Evolutionary conservation across 1,140 invertebrate species (phyloP).

Genomic region (Leguminivora glycinivorella): DNA sequence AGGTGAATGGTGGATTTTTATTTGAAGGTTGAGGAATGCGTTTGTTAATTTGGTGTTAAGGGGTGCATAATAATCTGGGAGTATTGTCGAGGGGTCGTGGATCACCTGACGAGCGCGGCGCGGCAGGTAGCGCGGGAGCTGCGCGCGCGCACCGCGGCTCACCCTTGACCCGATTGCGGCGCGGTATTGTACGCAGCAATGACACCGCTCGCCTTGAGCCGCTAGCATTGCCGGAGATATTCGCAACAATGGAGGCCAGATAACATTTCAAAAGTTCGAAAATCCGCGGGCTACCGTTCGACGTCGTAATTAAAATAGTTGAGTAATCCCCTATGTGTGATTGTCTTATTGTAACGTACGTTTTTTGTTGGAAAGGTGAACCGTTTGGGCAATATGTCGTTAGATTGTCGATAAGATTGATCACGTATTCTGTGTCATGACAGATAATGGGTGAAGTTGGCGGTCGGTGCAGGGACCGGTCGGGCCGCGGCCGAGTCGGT

Average conservation of each 20-base stretch:
- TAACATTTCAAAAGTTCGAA: conserved; percentile 77
- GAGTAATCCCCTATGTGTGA: conserved; percentile 51
- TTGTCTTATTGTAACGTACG: conserved; percentile 45
- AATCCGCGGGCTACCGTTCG: conserved; percentile 71
- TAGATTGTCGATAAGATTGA: conserved; percentile 10
- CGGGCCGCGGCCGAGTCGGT: conserved; percentile 5
- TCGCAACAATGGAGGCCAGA: conserved; percentile 79
- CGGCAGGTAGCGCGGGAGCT: conserved; percentile 59
- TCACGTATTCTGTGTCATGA: not conserved
- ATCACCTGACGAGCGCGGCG: conserved; percentile 64
- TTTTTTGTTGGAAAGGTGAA: conserved; percentile 36
- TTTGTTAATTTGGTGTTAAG: conserved; percentile 42
- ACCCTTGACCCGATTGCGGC: conserved; percentile 73
- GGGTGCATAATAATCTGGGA: conserved; percentile 60
- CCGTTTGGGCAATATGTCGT: conserved; percentile 18
- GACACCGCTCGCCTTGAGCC: conserved; percentile 77
- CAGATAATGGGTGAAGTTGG: not conserved
- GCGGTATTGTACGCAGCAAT: conserved; percentile 74
- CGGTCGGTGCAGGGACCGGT: conserved; percentile 17
- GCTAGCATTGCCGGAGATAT: conserved; percentile 77
- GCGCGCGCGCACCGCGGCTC: conserved; percentile 51
- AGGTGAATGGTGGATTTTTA: conserved; percentile 65
- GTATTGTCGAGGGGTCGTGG: conserved; percentile 44
- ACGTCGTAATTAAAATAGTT: conserved; percentile 70
- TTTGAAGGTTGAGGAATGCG: conserved; percentile 50